A percentile compares a stretch with the other conserved stretches of the same genome.
Conservation (phyloP, 2,113 vertebrate genomes). For the Mus musculus region DNA sequence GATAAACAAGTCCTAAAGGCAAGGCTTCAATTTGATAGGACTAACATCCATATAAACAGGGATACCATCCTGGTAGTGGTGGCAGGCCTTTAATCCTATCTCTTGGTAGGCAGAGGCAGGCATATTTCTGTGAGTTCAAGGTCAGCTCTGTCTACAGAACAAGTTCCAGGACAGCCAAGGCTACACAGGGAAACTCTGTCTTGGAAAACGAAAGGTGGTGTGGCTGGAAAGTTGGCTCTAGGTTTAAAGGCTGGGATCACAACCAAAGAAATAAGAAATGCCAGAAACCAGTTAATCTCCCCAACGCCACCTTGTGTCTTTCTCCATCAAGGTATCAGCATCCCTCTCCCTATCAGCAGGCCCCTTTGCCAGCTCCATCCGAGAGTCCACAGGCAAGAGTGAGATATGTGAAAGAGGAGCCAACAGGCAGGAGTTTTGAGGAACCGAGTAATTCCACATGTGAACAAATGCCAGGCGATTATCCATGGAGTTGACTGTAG, state of each 20-base stretch:
- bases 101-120: neutral
- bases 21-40: neutral
- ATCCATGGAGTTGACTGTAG: neutral
- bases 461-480: neutral
- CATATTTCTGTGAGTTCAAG: neutral
- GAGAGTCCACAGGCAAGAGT: neutral
- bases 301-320: neutral
- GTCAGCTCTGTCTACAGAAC: neutral
- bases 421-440: neutral
- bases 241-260: neutral
- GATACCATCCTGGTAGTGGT: neutral
- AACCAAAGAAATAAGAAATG: neutral
- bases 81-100: neutral
- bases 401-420: neutral
- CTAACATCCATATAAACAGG: neutral
- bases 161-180: neutral
- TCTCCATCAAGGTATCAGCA: neutral
- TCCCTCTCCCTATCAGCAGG: neutral
- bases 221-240: neutral
- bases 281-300: neutral
- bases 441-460: neutral
- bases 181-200: neutral
- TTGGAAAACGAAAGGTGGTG: neutral
- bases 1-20: neutral
- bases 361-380: neutral